phyloP scores from a whole-genome alignment of 2,113 vertebrate species.

The Ciconia stormi region DNA sequence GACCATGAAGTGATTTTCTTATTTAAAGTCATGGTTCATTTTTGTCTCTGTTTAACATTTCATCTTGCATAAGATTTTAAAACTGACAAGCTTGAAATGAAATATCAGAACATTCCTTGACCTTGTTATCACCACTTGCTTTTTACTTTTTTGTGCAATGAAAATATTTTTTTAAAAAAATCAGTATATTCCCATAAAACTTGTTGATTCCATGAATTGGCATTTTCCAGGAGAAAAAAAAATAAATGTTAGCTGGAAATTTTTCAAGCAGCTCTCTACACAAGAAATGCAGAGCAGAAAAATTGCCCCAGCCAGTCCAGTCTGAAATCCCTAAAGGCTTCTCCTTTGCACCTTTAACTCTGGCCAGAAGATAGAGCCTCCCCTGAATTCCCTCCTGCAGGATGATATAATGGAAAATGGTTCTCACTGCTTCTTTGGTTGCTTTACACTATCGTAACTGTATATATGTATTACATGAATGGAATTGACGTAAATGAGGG shows the following conservation, averaged over 20 bases:
- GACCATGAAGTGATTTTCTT: not conserved
- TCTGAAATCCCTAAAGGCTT: not conserved
- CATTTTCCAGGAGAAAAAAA: not conserved
- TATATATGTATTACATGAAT: not conserved
- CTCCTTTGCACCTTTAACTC: not conserved
- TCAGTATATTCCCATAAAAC: conserved; percentile 2
- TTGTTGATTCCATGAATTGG: conserved; percentile 17
- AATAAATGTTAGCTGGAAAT: not conserved
- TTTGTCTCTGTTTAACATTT: conserved; percentile 15
- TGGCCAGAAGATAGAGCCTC: not conserved
- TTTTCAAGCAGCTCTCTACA: not conserved
- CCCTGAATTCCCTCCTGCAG: not conserved
- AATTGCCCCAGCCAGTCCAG: not conserved
- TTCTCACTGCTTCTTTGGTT: not conserved
- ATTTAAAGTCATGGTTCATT: not conserved
- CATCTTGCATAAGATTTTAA: too few relatives aligned
- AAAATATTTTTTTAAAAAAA: not conserved
- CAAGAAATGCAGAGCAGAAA: not conserved
- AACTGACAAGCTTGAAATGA: conserved; percentile 9
- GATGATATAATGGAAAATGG: not conserved
- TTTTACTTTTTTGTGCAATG: not conserved
- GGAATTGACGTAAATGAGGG: not conserved
- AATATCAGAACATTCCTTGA: conserved; percentile 6
- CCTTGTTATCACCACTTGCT: not conserved
- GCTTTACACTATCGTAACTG: not conserved